These are phyloP conservation scores for Todiramphus saurophagus DNA, from an alignment of 2,113 vertebrate species.

Conservation along the genomic window DNA sequence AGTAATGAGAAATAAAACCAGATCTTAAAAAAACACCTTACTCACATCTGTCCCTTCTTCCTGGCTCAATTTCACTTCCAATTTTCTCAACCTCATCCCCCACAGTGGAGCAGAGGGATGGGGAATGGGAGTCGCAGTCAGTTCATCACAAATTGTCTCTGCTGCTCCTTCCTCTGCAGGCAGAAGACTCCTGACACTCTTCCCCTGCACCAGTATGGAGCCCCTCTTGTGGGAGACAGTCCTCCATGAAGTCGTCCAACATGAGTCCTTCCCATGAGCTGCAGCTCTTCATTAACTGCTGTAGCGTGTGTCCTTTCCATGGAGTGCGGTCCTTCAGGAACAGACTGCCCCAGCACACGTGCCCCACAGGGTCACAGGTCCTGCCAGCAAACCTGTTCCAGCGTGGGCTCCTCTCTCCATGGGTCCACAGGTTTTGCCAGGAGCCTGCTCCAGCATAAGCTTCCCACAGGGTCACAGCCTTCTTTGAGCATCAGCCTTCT, in stretches of 20 bases:
- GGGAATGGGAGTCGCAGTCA: background rate
- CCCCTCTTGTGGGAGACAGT: background rate
- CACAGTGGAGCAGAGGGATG: background rate
- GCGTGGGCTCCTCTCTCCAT: background rate
- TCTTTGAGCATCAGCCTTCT: background rate
- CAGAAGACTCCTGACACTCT: background rate
- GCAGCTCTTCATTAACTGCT: background rate
- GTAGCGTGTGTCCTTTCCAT: background rate
- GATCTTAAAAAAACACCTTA: background rate
- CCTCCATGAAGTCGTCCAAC: background rate
- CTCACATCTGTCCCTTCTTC: background rate
- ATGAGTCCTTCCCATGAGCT: background rate
- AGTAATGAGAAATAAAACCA: background rate
- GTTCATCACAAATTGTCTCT: background rate
- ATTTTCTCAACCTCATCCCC: background rate
- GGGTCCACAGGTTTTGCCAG: background rate
- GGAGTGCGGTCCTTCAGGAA: background rate
- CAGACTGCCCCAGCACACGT: background rate
- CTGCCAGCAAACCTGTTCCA: background rate
- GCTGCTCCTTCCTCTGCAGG: background rate
- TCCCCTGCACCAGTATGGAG: background rate
- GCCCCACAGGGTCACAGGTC: too few species aligned
- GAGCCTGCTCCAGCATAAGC: background rate
- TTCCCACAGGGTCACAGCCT: background rate
- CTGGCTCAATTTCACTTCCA: background rate